phyloP scores from a whole-genome alignment of 2,797 vertebrate species.

The Oophaga sylvatica region DNA sequence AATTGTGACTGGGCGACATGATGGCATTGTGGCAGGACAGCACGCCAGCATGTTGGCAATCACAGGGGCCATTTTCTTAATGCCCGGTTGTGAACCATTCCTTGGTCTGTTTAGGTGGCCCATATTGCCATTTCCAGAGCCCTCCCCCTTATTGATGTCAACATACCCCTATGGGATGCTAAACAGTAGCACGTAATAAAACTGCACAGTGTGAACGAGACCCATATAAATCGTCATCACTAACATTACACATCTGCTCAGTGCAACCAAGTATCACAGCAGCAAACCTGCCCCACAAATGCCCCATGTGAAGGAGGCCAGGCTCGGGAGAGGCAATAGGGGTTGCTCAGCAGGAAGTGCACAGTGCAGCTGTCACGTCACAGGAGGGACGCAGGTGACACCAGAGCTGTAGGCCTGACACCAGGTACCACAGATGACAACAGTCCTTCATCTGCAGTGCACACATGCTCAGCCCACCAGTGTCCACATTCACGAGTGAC shows the following conservation, averaged over 20 bases:
- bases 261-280: no score
- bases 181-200: neutral
- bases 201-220: neutral
- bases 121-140: neutral
- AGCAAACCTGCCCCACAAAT: no score
- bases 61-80: neutral
- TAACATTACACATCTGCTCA: neutral
- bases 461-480: neutral
- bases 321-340: neutral
- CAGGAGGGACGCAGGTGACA: conserved; percentile 29
- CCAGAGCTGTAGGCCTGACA: conserved; percentile 20
- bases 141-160: neutral
- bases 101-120: neutral
- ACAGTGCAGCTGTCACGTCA: neutral
- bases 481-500: neutral
- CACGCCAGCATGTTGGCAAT: no score
- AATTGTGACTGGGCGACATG: no score
- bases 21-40: no score
- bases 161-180: neutral
- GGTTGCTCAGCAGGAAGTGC: conserved; percentile 7
- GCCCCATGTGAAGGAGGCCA: neutral
- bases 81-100: neutral
- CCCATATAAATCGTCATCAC: neutral
- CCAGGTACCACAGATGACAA: neutral
- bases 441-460: neutral